Base-by-base conservation (phyloP, 2,797 vertebrate genomes). In the Enteromius argenteus region DNA sequence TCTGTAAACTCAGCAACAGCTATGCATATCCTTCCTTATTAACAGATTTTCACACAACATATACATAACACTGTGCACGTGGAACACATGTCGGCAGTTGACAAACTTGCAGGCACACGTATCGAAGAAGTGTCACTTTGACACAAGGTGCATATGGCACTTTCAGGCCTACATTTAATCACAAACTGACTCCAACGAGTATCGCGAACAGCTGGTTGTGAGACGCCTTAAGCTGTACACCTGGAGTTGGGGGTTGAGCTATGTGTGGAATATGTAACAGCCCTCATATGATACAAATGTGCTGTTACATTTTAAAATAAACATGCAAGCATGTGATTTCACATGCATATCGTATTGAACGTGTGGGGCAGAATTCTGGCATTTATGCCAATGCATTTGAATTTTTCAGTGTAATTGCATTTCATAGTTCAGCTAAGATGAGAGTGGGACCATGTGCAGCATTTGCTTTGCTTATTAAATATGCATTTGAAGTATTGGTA, bases 401-500 rank as follows among this genome's bases (percentile, higher is more conserved):
- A 46, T 56, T 84, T 76, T 51, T 37, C 85, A 60, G 30, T 19
- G 53, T 37, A 68, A 86, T 58, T 80, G 71, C 13, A 3, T 76
- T 83, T 80, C 32, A 69, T 39, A 84, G 76, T 69, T 83, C 44
- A 76, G 9, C 78, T 84, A 53, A 80, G 66, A 71, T 42, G 56
- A 5, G 66, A 76, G 86, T 73, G 62, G 83, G 68, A 53, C 79
- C 68, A 23, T 80, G 30, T 67, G 46, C 32, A 71, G 27, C 56
- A 37, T 84, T 81, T 78, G 73, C 68, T 75, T 58, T 81, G 79
- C 73, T 81, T 84, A 84, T 81, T 81, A 84, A 81, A 84, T 81
- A 74, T 81, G 42, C 78, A 84, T 84, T 87, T 73, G 53, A 84
- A 74, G 11, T 58, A 27, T 51, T 75, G 79, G 58, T 46, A 68